Evolutionary conservation across 2,113 vertebrate genomes (phyloP), one percentile per base, ranked within the genome.

Genomic region (Panurus biarmicus): DNA sequence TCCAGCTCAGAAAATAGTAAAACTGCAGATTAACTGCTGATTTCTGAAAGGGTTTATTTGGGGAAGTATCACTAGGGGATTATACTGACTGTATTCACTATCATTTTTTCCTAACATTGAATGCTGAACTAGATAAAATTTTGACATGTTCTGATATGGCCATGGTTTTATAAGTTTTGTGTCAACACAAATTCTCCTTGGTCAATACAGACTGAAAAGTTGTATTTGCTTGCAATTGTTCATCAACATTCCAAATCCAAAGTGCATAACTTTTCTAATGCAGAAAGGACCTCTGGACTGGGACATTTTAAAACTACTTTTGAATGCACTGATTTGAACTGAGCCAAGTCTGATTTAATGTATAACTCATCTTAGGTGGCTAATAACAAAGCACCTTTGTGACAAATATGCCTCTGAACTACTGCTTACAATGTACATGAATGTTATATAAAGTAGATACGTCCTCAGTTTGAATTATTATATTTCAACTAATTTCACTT

Each of bases 401-500:
- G 82, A 94, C 15, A 64, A 87, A 58, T 26, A 87, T 21, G 24
- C 10, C 14, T 82, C 36, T 54, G 20, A 74, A 82, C 28, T 58
- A 70, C 72, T 73, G 44, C 31, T 96, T 89, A 76, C 14, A 73
- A 69, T 56, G 38, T 48, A 91, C 54, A 70, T 62, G 18, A 84
- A 76, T 79, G 47, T 31, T 7, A 8, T 38, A 24, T 21, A 71
- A 54, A 4, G 3, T 40, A 76, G 19, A 10, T 54, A 35, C 45
- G 70, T 48, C 17, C 35, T 10, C 58, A 77, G 40, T 17, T 72
- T 65, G 54, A 82, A 40, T 92, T 10, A 38, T 90, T 90, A 31
- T 33, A 60, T 87, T 87, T 91, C 79, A 94, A 72, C 33, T 87
- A 54, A 60, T 81, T 56, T 95, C 31, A 86, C 8, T 87, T 94